Conservation (phyloP, 2,888 invertebrate species). For the Merodon equestris region DNA sequence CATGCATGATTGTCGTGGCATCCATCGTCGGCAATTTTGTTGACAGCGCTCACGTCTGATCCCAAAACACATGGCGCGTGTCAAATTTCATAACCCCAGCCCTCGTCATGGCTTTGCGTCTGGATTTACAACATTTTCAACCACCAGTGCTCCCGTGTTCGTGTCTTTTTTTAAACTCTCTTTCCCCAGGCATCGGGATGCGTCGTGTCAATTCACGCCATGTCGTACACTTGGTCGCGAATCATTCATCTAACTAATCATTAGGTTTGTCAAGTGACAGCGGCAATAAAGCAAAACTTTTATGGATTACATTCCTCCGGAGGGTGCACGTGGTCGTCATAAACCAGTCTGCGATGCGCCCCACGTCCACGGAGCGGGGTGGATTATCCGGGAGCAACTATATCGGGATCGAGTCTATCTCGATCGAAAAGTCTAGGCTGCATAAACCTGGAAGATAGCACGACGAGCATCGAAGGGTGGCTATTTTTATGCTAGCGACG, state of each 20-base stretch:
- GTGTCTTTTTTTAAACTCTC: background rate
- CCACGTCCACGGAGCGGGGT: conserved; percentile 4
- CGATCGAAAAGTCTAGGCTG: too few relatives aligned
- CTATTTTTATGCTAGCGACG: conserved; percentile 60
- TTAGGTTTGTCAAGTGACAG: conserved; percentile 67
- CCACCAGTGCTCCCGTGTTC: background rate
- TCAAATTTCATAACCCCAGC: conserved; percentile 9
- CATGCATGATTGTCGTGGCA: conserved; percentile 2
- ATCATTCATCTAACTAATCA: conserved; percentile 69
- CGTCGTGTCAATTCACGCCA: conserved; percentile 51
- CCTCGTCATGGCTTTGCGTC: background rate
- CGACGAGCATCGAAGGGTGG: conserved; percentile 54
- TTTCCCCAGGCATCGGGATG: background rate
- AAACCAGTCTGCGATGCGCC: background rate
- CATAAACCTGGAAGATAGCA: conserved; percentile 22
- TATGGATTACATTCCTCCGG: conserved; percentile 50
- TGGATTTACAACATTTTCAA: conserved; percentile 14
- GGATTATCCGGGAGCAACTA: conserved; percentile 29
- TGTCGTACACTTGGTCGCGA: conserved; percentile 64
- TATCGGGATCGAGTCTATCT: background rate
- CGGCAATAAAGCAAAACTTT: conserved; percentile 57
- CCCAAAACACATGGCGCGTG: conserved; percentile 45
- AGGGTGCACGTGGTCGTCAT: conserved; percentile 6
- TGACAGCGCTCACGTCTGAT: conserved; percentile 47
- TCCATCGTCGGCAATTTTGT: conserved; percentile 19